These are phyloP conservation scores for Iselma pallidipennis DNA, from an alignment of 2,888 invertebrate species.

Conservation along the genomic window DNA sequence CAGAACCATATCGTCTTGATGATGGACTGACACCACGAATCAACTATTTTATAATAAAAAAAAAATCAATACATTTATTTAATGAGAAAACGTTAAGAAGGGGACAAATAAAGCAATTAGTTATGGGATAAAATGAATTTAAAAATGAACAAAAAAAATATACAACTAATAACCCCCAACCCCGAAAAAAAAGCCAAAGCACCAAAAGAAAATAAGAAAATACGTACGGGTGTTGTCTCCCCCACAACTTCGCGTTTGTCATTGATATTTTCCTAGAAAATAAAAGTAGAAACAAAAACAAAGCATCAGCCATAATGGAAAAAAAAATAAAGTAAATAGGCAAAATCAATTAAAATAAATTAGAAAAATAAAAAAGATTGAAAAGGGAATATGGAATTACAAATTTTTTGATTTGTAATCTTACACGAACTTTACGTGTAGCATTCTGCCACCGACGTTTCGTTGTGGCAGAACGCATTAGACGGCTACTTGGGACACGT, in stretches of 20 bases:
- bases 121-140: slow-evolving; percentile 6
- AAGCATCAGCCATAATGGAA: slow-evolving; percentile 53
- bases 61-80: not conserved
- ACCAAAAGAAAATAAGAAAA: slow-evolving; percentile 45
- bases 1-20: slow-evolving; percentile 50
- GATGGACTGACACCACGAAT: slow-evolving; percentile 63
- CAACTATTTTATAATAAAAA: slow-evolving; percentile 55
- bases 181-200: slow-evolving; percentile 12
- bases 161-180: slow-evolving; percentile 20
- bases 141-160: slow-evolving; percentile 23
- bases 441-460: slow-evolving; percentile 69
- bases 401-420: slow-evolving; percentile 43
- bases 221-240: slow-evolving; percentile 76
- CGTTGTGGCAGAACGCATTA: slow-evolving; percentile 50
- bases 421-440: slow-evolving; percentile 79
- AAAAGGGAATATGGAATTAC: slow-evolving; percentile 34
- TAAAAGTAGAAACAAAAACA: slow-evolving; percentile 36
- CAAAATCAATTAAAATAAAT: slow-evolving; percentile 37
- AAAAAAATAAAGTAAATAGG: slow-evolving; percentile 67
- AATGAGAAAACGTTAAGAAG: not conserved
- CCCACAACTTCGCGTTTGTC: slow-evolving; percentile 57
- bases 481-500: slow-evolving; percentile 62
- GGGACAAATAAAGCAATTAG: not conserved
- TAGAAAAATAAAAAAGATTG: slow-evolving; percentile 36
- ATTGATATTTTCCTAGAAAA: slow-evolving; percentile 37